Evolutionary conservation across 2,113 vertebrate genomes (phyloP).

Genomic region (Aspiorhynchus laticeps): DNA sequence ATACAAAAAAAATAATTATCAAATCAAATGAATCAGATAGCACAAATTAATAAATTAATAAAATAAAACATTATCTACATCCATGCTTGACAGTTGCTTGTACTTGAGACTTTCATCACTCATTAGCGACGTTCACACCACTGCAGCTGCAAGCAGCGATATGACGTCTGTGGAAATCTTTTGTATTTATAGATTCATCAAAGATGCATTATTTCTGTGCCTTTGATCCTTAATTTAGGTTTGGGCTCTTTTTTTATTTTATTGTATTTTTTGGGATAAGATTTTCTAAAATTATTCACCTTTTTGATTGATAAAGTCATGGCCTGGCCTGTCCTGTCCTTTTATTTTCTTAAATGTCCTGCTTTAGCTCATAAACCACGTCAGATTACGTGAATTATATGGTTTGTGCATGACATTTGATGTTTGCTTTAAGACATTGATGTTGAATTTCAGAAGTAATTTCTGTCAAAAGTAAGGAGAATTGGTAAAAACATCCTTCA

Average conservation of each 20-base stretch:
- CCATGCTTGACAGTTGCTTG: neutral
- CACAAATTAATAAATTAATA: neutral
- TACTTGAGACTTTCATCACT: neutral
- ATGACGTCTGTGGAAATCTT: neutral
- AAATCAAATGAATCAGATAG: neutral
- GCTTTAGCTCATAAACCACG: neutral
- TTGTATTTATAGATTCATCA: neutral
- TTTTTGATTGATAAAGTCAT: neutral
- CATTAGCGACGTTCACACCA: neutral
- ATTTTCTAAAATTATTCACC: neutral
- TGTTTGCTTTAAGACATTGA: neutral
- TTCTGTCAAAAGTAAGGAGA: neutral
- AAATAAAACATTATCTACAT: neutral
- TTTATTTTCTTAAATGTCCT: neutral
- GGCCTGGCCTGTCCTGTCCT: neutral
- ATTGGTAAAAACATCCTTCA: conserved; percentile 4
- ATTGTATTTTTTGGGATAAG: neutral
- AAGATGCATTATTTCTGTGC: neutral
- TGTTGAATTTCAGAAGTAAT: neutral
- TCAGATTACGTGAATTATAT: neutral
- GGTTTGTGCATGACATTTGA: neutral
- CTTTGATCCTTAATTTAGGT: neutral
- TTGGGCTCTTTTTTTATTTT: neutral
- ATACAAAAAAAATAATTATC: no score
- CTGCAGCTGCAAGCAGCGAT: neutral